Evolutionary conservation across 2,797 vertebrate species (phyloP), one percentile per base, ranked within the genome.

Genomic region (Scyliorhinus canicula): DNA sequence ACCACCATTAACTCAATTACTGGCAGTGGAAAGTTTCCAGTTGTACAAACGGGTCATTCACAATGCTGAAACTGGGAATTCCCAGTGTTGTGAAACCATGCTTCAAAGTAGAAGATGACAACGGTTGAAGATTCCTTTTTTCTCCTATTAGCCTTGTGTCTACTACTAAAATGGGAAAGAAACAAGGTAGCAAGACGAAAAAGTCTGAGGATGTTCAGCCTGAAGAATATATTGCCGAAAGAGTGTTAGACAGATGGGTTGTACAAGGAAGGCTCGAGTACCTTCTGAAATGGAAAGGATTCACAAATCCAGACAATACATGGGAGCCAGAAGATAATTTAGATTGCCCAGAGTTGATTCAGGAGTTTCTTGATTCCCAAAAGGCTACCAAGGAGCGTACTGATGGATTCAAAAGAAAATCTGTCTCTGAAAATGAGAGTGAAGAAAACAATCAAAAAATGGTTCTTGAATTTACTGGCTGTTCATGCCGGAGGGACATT

Each of bases 261-360:
- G 99, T 99, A 93, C 99, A 99, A 96, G 99, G 99, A 95, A 99
- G 99, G 96, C 99, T 99, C 95, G 98, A 99, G 95, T 99, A 99
- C 97, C 99, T 97, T 97, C 97, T 99, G 95, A 99, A 99, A 96
- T 99, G 99, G 99, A 99, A 99, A 97, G 99, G 99, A 95, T 99
- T 99, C 97, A 98, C 99, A 97, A 99, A 99, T 96, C 97, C 98
- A 95, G 99, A 99, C 96, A 99, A 99, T 96, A 99, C 99, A 57
- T 99, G 99, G 99, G 99, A 99, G 95, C 99, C 99, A 52, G 99
- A 99, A 96, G 99, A 99, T 96, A 99, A 99, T 97, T 97, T 99
- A 96, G 99, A 99, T 96, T 99, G 99, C 96, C 99, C 99, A 11
- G 99, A 99, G 96, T 97, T 99, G 95, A 99, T 99, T 47, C 98